Base-by-base conservation (phyloP, 2,113 vertebrate species). In the Sitta europaea region DNA sequence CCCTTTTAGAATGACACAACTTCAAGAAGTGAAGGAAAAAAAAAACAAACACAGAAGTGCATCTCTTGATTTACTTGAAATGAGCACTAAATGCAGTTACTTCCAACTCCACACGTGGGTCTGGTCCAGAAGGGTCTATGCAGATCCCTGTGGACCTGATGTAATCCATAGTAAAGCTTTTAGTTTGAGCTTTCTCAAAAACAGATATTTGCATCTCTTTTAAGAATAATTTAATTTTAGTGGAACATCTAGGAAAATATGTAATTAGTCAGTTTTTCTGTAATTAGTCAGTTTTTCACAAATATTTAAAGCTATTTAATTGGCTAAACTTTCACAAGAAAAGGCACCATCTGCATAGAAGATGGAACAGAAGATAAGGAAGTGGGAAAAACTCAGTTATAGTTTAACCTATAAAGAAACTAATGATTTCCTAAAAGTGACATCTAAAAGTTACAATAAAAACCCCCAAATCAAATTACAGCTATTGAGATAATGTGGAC, bases 121-220 rank as follows among this genome's bases (percentile, higher is more conserved):
- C 11, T 59, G 23, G 14, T 88, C 62, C 54, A 53, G 62, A 40
- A 78, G 20, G 50, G 3, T 57, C n/a, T 35, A 18, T 0, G 0
- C 0, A 2, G 35, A 88, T 12, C 12, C 18, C 66, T 51, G n/a
- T 7, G 9, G 14, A 53, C 42, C 54, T 62, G 35, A n/a, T 43
- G 8, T 35, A 61, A 81, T 29, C 40, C 45, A 48, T 36, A 67
- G 36, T 0, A 8, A 85, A 74, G 14, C 8, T 72, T 68, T 71
- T 17, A 62, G 33, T 48, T 2, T 35, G 16, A 2, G 1, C 16
- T 72, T 47, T 68, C 86, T 47, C 43, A 25, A 81, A 76, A 82
- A 55, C 6, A 77, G 10, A 25, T 14, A 48, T 68, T 77, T 54
- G 0, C 10, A 47, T 79, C 13, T 66, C 36, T 53, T 81, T 15